Evolutionary conservation across 2,888 invertebrate genomes (phyloP).

Genomic region (Drosophila niveifrons): DNA sequence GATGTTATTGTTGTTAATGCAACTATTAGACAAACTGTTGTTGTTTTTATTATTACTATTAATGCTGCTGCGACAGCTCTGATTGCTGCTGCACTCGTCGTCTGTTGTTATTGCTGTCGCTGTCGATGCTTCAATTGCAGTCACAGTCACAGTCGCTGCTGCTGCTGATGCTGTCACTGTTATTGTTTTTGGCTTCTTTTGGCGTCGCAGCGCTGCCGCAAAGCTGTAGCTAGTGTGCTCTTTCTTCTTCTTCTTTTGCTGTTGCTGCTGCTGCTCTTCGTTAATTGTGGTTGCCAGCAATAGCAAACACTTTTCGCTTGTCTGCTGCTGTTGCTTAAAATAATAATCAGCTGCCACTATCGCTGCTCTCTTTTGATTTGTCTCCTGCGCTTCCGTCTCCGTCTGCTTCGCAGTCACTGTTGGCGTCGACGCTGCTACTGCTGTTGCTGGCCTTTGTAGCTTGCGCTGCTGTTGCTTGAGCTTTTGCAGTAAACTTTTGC

Average conservation of each 20-base stretch:
- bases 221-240: slow-evolving; percentile 70
- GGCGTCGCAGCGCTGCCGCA: slow-evolving; percentile 75
- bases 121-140: slow-evolving; percentile 12
- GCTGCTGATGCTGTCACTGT: slow-evolving; percentile 30
- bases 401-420: slow-evolving; percentile 34
- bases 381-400: slow-evolving; percentile 46
- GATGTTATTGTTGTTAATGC: slow-evolving; percentile 69
- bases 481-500: slow-evolving; percentile 65
- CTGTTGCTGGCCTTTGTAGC: slow-evolving; percentile 37
- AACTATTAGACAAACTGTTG: slow-evolving; percentile 71
- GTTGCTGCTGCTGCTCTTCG: slow-evolving; percentile 37
- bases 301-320: slow-evolving; percentile 65
- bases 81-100: slow-evolving; percentile 64
- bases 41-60: slow-evolving; percentile 34
- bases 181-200: slow-evolving; percentile 75
- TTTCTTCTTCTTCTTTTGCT: slow-evolving; percentile 66
- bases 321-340: slow-evolving; percentile 53
- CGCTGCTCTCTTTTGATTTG: slow-evolving; percentile 59
- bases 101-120: slow-evolving; percentile 37
- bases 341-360: slow-evolving; percentile 58
- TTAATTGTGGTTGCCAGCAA: slow-evolving; percentile 54
- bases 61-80: slow-evolving; percentile 67
- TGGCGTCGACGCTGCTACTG: background rate
- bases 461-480: slow-evolving; percentile 66
- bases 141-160: slow-evolving; percentile 33